Conservation (phyloP, 2,797 vertebrate genomes). For the Sebastes hubbsi region DNA sequence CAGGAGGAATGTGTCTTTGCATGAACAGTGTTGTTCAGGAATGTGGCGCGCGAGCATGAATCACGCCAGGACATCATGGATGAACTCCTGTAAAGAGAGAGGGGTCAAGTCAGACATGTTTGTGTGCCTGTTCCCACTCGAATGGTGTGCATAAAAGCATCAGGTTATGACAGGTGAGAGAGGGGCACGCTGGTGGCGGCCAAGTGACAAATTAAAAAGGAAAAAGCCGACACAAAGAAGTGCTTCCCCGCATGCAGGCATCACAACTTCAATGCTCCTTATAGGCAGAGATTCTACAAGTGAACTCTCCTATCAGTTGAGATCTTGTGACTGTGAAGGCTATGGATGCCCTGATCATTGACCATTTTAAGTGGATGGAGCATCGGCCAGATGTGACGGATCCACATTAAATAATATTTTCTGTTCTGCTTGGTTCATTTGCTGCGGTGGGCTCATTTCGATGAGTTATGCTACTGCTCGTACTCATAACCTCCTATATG, state of each 20-base stretch:
- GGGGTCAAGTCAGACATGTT: conserved; percentile 56
- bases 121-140: conserved; percentile 61
- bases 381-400: neutral
- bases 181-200: neutral
- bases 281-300: neutral
- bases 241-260: neutral
- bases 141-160: conserved; percentile 28
- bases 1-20: conserved; percentile 61
- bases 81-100: conserved; percentile 57
- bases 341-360: neutral
- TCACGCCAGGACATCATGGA: conserved; percentile 50
- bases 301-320: neutral
- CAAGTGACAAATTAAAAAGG: conserved; percentile 1
- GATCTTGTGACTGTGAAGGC: neutral
- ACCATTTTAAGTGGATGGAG: neutral
- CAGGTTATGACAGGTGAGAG: conserved; percentile 13
- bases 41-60: conserved; percentile 57
- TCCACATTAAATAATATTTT: neutral
- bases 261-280: neutral
- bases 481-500: neutral
- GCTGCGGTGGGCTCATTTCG: neutral
- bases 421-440: neutral
- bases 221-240: neutral
- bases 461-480: neutral
- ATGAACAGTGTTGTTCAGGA: conserved; percentile 45